Conservation (phyloP, 2,113 vertebrate genomes). For the Pithys albifrons region DNA sequence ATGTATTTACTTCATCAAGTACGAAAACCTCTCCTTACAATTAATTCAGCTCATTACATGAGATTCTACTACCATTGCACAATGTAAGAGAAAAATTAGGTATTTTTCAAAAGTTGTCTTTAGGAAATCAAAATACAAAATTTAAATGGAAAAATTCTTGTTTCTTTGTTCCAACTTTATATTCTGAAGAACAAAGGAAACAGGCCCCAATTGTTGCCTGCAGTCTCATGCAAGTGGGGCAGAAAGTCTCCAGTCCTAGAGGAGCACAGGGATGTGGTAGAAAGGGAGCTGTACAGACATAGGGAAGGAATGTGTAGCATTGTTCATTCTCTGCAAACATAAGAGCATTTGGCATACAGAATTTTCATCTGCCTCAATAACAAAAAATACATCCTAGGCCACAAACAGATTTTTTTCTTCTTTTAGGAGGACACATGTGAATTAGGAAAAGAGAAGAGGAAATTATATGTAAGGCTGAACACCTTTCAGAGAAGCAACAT, state of each 20-base stretch:
- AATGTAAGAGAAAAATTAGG: background rate
- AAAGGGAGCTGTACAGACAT: background rate
- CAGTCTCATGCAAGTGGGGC: background rate
- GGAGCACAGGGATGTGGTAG: background rate
- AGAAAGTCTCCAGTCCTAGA: background rate
- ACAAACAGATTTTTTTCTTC: constrained; percentile 3
- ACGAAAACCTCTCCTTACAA: background rate
- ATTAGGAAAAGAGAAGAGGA: constrained; percentile 44
- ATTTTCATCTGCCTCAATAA: constrained; percentile 20
- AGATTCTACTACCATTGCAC: background rate
- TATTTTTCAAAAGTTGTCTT: background rate
- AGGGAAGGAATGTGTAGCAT: background rate
- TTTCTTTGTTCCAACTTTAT: background rate
- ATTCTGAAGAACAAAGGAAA: background rate
- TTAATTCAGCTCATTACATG: background rate
- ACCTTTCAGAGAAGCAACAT: background rate
- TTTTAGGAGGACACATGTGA: background rate
- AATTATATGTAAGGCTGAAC: background rate
- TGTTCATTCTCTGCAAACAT: background rate
- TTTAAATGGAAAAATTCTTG: background rate
- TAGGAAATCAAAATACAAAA: background rate
- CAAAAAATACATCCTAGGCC: background rate
- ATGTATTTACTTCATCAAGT: background rate
- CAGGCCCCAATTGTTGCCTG: background rate
- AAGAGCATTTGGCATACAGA: constrained; percentile 33